Conservation (phyloP, 1,140 invertebrate genomes). For the Diuraphis noxia region DNA sequence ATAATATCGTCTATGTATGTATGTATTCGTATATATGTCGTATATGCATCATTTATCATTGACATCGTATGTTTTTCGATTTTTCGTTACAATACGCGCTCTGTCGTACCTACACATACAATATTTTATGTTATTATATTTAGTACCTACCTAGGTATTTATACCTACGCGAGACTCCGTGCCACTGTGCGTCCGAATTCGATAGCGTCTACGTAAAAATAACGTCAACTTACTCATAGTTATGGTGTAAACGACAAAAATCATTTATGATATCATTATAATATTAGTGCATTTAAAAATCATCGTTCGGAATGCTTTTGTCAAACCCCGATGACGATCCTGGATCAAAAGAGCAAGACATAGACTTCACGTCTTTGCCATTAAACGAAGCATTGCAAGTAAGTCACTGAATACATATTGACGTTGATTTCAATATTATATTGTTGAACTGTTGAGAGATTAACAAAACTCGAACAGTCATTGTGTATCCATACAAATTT, state of each 20-base stretch:
- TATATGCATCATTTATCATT: neutral
- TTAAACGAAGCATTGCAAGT: slow-evolving; percentile 45
- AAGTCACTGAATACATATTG: neutral
- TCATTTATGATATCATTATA: neutral
- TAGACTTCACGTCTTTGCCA: slow-evolving; percentile 39
- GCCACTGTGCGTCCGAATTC: neutral
- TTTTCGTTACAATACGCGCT: neutral
- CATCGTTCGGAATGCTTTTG: neutral
- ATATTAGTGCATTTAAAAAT: neutral
- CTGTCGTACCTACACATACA: neutral
- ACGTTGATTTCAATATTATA: neutral
- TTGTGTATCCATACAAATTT: neutral
- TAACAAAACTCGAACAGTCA: neutral
- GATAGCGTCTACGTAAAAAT: neutral
- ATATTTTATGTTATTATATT: neutral
- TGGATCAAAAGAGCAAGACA: slow-evolving; percentile 7
- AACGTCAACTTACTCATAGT: neutral
- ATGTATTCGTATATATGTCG: neutral
- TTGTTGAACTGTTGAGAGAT: too few species aligned
- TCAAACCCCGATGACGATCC: neutral
- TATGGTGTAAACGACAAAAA: neutral
- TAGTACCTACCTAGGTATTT: neutral
- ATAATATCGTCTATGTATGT: too few species aligned
- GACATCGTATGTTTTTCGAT: neutral
- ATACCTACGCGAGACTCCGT: neutral